Conservation (phyloP, 2,113 vertebrate species). For the Hypomesus transpacificus region DNA sequence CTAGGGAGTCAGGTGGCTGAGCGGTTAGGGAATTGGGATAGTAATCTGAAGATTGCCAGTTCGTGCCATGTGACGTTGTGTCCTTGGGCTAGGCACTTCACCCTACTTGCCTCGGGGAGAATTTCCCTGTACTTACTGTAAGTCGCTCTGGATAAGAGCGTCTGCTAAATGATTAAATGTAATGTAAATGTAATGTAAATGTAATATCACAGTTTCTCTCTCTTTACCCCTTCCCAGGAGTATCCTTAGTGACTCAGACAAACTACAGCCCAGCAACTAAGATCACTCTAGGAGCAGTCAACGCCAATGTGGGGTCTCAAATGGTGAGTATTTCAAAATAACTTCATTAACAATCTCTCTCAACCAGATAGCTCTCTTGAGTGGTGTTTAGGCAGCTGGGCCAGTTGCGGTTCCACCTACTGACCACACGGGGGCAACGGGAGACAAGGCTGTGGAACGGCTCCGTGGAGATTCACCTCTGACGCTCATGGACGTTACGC, state of each 20-base stretch:
- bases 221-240: constrained; percentile 35
- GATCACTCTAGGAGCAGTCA: constrained; percentile 49
- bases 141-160: no score
- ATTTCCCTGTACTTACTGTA: no score
- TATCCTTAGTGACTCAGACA: constrained; percentile 43
- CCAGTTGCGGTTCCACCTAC: background rate
- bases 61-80: no score
- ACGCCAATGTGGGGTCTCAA: constrained; percentile 48
- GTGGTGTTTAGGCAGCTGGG: background rate
- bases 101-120: no score
- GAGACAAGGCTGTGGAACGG: background rate
- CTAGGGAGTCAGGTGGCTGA: no score
- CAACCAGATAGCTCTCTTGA: no score
- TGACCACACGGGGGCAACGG: background rate
- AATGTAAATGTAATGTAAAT: no score
- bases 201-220: background rate
- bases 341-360: no score
- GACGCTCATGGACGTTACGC: background rate
- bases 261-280: constrained; percentile 45
- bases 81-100: no score
- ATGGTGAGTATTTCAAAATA: constrained; percentile 41
- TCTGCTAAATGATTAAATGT: no score
- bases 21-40: no score
- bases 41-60: no score
- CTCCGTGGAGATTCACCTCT: background rate